A percentile compares a stretch with the other conserved stretches of the same genome.
phyloP scores from a whole-genome alignment of 2,113 vertebrate genomes.

The Maccullochella peelii region DNA sequence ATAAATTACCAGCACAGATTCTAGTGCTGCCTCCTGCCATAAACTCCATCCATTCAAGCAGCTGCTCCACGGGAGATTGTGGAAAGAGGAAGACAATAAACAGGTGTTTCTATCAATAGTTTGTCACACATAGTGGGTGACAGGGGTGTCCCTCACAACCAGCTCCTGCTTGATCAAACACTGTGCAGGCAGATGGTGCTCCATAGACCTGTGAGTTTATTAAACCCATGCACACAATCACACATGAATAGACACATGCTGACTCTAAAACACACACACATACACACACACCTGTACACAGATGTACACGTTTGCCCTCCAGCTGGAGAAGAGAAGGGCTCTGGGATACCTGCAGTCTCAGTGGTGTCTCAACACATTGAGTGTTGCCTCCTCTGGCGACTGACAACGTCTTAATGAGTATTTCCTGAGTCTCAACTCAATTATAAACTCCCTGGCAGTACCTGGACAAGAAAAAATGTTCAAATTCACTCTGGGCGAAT shows the following conservation, averaged over 20 bases:
- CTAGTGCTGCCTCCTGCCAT: not conserved
- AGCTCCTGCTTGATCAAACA: conserved; percentile 71
- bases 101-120: conserved; percentile 73
- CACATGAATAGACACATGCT: conserved; percentile 23
- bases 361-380: conserved; percentile 74
- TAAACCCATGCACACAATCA: conserved; percentile 55
- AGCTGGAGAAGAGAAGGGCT: conserved; percentile 78
- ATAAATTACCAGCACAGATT: not conserved
- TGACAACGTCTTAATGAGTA: conserved; percentile 85
- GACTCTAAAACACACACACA: conserved; percentile 4
- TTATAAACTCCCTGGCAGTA: conserved; percentile 69
- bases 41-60: conserved; percentile 38
- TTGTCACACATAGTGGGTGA: conserved; percentile 65
- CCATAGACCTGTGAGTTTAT: conserved; percentile 69
- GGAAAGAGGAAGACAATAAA: conserved; percentile 53
- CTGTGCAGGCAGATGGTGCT: conserved; percentile 78
- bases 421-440: conserved; percentile 78
- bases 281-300: conserved; percentile 38
- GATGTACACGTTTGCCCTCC: conserved; percentile 60
- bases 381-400: conserved; percentile 70
- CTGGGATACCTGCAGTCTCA: conserved; percentile 72
- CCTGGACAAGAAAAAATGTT: conserved; percentile 55
- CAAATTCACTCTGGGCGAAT: conserved; percentile 45
- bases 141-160: conserved; percentile 67
- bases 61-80: conserved; percentile 30